Conservation (phyloP, 2,888 invertebrate species). For the Amphipoea oculea region DNA sequence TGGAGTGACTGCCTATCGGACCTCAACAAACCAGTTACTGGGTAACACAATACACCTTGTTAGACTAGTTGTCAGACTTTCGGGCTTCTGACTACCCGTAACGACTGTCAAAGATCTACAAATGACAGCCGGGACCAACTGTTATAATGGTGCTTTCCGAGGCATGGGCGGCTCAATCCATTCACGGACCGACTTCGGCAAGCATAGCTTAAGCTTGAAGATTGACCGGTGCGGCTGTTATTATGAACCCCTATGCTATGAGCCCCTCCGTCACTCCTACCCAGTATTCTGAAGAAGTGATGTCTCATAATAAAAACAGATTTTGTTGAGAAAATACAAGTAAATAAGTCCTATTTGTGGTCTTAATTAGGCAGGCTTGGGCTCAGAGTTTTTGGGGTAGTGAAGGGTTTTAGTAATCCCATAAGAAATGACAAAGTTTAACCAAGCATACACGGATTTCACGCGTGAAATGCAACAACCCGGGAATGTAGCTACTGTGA, state of each 20-base stretch:
- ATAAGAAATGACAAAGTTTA: conserved; percentile 22
- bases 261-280: accelerated
- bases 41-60: neutral
- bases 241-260: neutral
- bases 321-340: neutral
- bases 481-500: neutral
- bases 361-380: neutral
- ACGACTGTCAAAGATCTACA: neutral
- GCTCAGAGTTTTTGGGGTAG: neutral
- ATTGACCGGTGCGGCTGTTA: neutral
- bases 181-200: neutral
- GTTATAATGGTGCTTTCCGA: neutral
- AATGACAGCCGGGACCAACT: neutral
- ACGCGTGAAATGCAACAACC: neutral
- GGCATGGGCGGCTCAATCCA: neutral
- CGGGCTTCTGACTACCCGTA: neutral
- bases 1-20: neutral
- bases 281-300: neutral
- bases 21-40: neutral
- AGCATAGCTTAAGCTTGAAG: neutral
- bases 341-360: neutral
- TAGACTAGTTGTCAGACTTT: neutral
- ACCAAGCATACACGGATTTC: conserved; percentile 6
- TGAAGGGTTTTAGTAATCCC: conserved; percentile 14
- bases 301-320: neutral